A percentile compares a stretch with the other conserved stretches of the same genome.
Conservation (phyloP, 2,113 vertebrate genomes). For the Recurvirostra avosetta region DNA sequence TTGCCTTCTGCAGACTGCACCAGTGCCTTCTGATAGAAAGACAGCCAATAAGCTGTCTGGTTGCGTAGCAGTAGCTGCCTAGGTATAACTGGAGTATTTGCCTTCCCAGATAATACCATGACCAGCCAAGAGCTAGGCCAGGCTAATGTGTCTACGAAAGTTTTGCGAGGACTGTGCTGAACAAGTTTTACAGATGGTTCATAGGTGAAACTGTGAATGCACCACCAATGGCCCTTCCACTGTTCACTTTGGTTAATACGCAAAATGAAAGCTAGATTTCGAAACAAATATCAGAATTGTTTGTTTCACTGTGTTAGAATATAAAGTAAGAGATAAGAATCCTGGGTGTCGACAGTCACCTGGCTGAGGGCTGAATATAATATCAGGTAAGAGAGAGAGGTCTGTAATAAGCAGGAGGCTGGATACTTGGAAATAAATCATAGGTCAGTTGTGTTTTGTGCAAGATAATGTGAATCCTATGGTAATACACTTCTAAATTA, state of each 20-base stretch:
- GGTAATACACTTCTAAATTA: background rate
- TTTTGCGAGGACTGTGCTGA: background rate
- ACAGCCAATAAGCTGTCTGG: background rate
- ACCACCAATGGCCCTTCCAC: background rate
- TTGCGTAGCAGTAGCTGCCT: background rate
- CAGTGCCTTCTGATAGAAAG: background rate
- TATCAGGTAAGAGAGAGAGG: background rate
- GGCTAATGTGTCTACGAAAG: fast-evolving
- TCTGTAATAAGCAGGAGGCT: background rate
- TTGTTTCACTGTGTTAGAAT: background rate
- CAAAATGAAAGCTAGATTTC: background rate
- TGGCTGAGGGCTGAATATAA: background rate
- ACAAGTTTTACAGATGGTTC: background rate
- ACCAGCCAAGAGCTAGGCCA: background rate
- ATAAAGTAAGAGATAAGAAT: background rate
- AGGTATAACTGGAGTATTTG: background rate
- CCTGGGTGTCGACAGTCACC: background rate
- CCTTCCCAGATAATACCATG: background rate
- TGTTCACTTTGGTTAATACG: background rate
- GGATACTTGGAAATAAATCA: background rate
- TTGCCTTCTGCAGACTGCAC: background rate
- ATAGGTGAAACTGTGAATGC: background rate
- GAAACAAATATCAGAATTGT: background rate
- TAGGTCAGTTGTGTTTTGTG: background rate
- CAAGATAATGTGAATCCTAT: background rate